Evolutionary conservation across 1,140 invertebrate genomes (phyloP).

Genomic region (Phthorimaea operculella): DNA sequence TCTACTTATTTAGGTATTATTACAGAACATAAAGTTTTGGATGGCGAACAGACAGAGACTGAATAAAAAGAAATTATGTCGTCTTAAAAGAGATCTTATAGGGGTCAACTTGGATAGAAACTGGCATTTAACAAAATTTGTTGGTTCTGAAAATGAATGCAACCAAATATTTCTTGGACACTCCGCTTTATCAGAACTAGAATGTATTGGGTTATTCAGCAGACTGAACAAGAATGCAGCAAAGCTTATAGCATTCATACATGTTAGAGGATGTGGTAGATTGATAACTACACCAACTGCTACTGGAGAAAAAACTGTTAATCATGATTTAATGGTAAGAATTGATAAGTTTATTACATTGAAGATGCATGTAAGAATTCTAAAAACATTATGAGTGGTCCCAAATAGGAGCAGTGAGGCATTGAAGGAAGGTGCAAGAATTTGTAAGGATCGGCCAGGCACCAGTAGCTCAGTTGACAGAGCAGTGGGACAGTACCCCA

Average conservation of each 20-base stretch:
- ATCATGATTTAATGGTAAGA: slow-evolving; percentile 41
- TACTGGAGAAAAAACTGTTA: slow-evolving; percentile 20
- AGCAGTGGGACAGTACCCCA: too few species aligned
- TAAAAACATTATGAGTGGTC: too few species aligned
- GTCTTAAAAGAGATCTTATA: slow-evolving; percentile 9
- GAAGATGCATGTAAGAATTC: too few species aligned
- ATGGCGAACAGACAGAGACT: too few species aligned
- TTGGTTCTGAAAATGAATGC: slow-evolving; percentile 25
- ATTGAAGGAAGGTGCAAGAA: too few species aligned
- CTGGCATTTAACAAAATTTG: slow-evolving; percentile 23
- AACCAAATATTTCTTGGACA: slow-evolving; percentile 34
- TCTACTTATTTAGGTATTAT: too few species aligned
- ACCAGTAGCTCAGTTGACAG: too few species aligned
- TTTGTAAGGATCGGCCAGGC: too few species aligned
- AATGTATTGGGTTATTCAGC: slow-evolving; percentile 35
- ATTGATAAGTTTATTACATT: too few species aligned
- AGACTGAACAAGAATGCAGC: slow-evolving; percentile 35
- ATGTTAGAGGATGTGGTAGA: slow-evolving; percentile 39
- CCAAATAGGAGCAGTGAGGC: too few species aligned
- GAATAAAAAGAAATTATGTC: too few species aligned
- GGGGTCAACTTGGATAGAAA: slow-evolving; percentile 51
- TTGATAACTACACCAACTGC: slow-evolving; percentile 46
- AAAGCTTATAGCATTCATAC: slow-evolving; percentile 42
- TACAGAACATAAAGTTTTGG: too few species aligned
- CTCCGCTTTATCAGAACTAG: slow-evolving; percentile 40